Conservation (phyloP, 2,797 vertebrate genomes). For the Octomys mimax region DNA sequence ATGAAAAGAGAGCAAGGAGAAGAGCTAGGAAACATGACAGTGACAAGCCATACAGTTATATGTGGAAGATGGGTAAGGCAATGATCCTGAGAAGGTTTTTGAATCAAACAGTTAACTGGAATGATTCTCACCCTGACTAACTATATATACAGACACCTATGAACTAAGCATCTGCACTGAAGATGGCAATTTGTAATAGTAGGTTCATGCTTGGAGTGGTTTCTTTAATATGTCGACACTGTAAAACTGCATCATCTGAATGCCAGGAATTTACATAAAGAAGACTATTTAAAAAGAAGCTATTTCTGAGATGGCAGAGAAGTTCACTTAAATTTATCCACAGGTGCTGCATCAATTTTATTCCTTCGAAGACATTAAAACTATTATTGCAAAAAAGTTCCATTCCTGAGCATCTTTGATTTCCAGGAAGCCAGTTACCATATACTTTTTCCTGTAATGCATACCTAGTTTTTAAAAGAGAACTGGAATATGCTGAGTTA, state of each 20-base stretch:
- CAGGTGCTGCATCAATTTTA: not conserved
- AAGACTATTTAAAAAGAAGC: conserved; percentile 22
- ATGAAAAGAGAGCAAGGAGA: no score
- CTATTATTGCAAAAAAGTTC: not conserved
- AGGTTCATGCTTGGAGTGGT: no score
- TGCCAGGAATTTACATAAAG: conserved; percentile 38
- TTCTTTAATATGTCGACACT: conserved; percentile 13
- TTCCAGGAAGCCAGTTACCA: conserved; percentile 52
- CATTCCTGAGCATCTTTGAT: conserved; percentile 27
- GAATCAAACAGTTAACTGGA: no score
- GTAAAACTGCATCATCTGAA: not conserved
- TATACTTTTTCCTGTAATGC: not conserved
- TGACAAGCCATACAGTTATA: no score
- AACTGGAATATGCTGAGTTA: conserved; percentile 13
- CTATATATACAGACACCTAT: no score
- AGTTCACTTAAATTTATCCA: conserved; percentile 50
- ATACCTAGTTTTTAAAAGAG: conserved; percentile 34
- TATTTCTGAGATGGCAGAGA: conserved; percentile 14
- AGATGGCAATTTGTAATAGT: no score
- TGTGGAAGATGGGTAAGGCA: no score
- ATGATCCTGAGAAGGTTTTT: no score
- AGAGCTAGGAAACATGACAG: no score
- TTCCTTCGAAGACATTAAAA: not conserved
- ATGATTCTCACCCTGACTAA: no score
- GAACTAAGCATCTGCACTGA: no score